Evolutionary conservation across 2,797 vertebrate genomes (phyloP), one percentile per base, ranked within the genome.

Genomic region (Crenichthys baileyi): DNA sequence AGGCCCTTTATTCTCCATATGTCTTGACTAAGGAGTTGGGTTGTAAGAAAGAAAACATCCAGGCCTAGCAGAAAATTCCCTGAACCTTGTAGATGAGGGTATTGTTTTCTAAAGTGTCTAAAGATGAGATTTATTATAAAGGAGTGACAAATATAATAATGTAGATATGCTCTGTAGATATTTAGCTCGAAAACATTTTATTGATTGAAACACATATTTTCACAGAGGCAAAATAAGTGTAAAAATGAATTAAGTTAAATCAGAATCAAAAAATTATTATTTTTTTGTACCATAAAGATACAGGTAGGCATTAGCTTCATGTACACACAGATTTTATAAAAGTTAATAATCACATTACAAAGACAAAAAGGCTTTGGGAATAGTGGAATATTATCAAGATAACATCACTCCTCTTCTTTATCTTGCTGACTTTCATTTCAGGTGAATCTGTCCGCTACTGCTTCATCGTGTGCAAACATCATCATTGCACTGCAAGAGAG

Each of bases 401-500:
- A 15, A 53, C 6, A 24, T 48, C 3, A 53, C 22, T 72, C 4
- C 15, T 51, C 61, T 76, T 79, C 2, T 65, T 3, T 5, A 75
- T 78, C 11, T 87, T 26, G 39, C 18, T 3, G 29, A 31, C 36
- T n/a, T 7, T 0, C 31, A 24, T 5, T 53, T 77, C 55, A 63
- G 58, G 51, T 58, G 29, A 1, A 36, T 46, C 13, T 15, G 55
- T 53, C 4, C 5, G 73, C 48, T 7, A 24, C 51, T 4, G 78
- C 83, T 73, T 93, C 89, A 95, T 81, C 83, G 88, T 3, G 92
- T 93, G 81, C 95, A 96, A 76, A 95, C 89, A 0, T 95, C 94
- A 70, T 94, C 90, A 24, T 91, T 93, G 85, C 95, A 96, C 94
- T 96, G 91, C 26, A 92, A 91, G 76, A 86, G 53, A 88, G 65